phyloP scores from a whole-genome alignment of 2,797 vertebrate species.

The Halcyon badia region DNA sequence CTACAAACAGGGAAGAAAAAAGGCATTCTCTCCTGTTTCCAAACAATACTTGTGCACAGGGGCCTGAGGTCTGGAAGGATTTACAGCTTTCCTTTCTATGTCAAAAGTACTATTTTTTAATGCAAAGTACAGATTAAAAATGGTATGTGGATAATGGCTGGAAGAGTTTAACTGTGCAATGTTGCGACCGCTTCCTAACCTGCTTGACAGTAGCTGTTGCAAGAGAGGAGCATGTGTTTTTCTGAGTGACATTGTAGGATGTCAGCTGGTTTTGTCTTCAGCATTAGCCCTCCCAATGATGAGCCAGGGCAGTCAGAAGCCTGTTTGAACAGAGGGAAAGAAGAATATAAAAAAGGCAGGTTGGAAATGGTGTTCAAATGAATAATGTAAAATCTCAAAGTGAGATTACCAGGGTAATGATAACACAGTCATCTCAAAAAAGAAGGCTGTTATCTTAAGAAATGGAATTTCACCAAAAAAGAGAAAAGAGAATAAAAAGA shows the following conservation, averaged over 20 bases:
- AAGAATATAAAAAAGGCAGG: slow-evolving; percentile 72
- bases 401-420: slow-evolving; percentile 72
- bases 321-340: slow-evolving; percentile 73
- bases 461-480: slow-evolving; percentile 55
- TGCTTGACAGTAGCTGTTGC: background rate
- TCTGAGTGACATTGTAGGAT: background rate
- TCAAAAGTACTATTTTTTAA: slow-evolving; percentile 24
- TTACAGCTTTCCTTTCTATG: background rate
- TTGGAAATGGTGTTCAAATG: slow-evolving; percentile 69
- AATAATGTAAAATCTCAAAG: slow-evolving; percentile 72
- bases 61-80: background rate
- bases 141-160: background rate
- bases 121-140: slow-evolving; percentile 61
- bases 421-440: slow-evolving; percentile 48
- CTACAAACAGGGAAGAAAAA: background rate
- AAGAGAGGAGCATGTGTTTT: background rate
- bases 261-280: slow-evolving; percentile 28
- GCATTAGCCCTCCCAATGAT: background rate
- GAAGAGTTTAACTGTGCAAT: slow-evolving; percentile 36
- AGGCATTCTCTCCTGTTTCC: slow-evolving; percentile 1
- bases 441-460: slow-evolving; percentile 69
- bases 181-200: slow-evolving; percentile 35
- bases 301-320: slow-evolving; percentile 46
- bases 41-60: background rate
- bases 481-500: slow-evolving; percentile 58